Conservation (phyloP, 2,797 vertebrate species). For the Typhlichthys eigenmanni region DNA sequence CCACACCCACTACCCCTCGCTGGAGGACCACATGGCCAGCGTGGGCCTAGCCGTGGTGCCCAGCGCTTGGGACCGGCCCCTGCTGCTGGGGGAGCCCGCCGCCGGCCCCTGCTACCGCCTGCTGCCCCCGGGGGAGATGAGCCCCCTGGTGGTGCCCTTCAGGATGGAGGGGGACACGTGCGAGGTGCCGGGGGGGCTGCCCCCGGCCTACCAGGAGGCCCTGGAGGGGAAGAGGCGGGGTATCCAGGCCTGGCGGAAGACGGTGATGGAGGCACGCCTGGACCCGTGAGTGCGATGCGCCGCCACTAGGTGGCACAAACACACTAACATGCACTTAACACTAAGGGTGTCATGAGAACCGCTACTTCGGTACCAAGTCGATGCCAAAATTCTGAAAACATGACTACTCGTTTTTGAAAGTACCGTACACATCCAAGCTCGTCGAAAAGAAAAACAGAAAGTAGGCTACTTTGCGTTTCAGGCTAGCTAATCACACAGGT, state of each 20-base stretch:
- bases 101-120: conserved; percentile 83
- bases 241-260: conserved; percentile 89
- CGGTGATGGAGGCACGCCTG: conserved; percentile 84
- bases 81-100: conserved; percentile 74
- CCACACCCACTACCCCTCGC: conserved; percentile 91
- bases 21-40: conserved; percentile 96
- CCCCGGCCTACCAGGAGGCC: conserved; percentile 79
- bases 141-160: conserved; percentile 88
- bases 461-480: too few species aligned
- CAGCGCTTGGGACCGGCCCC: conserved; percentile 88
- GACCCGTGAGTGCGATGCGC: conserved; percentile 82
- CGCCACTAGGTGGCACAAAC: too few species aligned
- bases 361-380: too few species aligned
- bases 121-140: conserved; percentile 83
- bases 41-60: conserved; percentile 93
- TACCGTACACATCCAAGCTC: too few species aligned
- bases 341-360: too few species aligned
- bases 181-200: conserved; percentile 90
- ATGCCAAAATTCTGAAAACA: too few species aligned
- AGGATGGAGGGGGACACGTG: conserved; percentile 93
- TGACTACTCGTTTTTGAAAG: too few species aligned
- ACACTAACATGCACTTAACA: too few species aligned
- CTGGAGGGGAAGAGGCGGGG: conserved; percentile 81
- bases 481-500: too few species aligned
- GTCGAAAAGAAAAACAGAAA: too few species aligned